Evolutionary conservation across 2,888 invertebrate genomes (phyloP).

Genomic region (Cataglyphis cursor): DNA sequence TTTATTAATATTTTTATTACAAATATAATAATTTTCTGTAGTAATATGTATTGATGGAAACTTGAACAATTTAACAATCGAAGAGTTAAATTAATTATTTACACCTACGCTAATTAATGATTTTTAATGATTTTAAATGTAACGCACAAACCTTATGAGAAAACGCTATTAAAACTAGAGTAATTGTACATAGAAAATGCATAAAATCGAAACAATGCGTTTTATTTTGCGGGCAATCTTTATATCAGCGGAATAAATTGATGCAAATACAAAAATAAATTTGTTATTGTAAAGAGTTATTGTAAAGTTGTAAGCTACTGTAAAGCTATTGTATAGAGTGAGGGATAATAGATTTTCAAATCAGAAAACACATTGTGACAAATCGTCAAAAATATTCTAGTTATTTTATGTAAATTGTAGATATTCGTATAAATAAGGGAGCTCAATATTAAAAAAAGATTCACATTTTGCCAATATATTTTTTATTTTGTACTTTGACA

Average conservation of each 20-base stretch:
- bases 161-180: constrained; percentile 29
- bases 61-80: constrained; percentile 21
- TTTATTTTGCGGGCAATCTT: constrained; percentile 15
- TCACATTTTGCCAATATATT: constrained; percentile 22
- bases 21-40: constrained; percentile 16
- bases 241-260: constrained; percentile 33
- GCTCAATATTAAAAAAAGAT: constrained; percentile 23
- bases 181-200: constrained; percentile 39
- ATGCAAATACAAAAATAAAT: constrained; percentile 5
- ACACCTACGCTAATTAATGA: constrained; percentile 16
- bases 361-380: constrained; percentile 17
- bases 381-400: constrained; percentile 11
- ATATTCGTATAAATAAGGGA: constrained; percentile 11
- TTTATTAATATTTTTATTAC: constrained; percentile 6
- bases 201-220: constrained; percentile 25
- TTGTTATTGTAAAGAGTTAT: background rate
- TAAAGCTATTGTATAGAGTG: background rate
- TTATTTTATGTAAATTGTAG: constrained; percentile 11
- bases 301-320: too few relatives aligned
- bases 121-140: constrained; percentile 20
- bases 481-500: background rate
- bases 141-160: background rate
- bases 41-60: constrained; percentile 24
- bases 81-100: constrained; percentile 31
- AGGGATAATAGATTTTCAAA: constrained; percentile 18